Conservation (phyloP, 1,140 invertebrate genomes). For the Matsumurasca onukii region DNA sequence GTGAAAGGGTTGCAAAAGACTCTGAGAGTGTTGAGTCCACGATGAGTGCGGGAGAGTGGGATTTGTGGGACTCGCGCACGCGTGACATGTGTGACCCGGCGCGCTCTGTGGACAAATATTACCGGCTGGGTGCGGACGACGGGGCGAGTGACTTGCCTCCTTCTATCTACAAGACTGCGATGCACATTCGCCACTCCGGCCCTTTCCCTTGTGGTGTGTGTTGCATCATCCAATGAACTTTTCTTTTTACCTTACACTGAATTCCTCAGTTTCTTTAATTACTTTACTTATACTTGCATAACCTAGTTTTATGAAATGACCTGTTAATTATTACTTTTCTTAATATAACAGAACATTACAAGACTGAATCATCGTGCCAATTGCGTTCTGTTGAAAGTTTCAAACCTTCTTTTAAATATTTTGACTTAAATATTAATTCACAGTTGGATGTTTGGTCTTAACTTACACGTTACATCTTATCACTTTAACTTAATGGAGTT, state of each 20-base stretch:
- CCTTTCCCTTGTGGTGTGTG: conserved; percentile 40
- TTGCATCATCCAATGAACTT: conserved; percentile 40
- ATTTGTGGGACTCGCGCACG: conserved; percentile 29
- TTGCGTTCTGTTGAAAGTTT: conserved; percentile 10
- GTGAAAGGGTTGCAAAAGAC: conserved; percentile 40
- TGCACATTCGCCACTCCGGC: conserved; percentile 33
- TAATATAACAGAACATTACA: conserved; percentile 28
- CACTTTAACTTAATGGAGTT: too few relatives aligned
- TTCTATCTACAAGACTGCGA: conserved; percentile 32
- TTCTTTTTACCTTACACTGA: conserved; percentile 9
- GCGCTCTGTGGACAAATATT: conserved; percentile 36
- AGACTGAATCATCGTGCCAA: conserved; percentile 34
- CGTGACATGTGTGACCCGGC: conserved; percentile 36
- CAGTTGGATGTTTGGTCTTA: too few relatives aligned
- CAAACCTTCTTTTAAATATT: neutral
- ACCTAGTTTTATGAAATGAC: conserved; percentile 17
- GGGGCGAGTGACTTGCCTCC: conserved; percentile 3
- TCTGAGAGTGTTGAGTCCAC: conserved; percentile 17
- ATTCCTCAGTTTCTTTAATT: conserved; percentile 17
- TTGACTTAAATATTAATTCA: too few relatives aligned
- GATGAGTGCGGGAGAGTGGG: conserved; percentile 28
- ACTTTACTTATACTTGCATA: conserved; percentile 25
- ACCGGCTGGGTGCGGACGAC: conserved; percentile 33
- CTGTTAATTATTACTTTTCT: conserved; percentile 20
- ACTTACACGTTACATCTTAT: too few relatives aligned